Percentiles rank a stretch among this genome's conserved stretches.
phyloP scores from a whole-genome alignment of 2,113 vertebrate species.

The Origma solitaria region DNA sequence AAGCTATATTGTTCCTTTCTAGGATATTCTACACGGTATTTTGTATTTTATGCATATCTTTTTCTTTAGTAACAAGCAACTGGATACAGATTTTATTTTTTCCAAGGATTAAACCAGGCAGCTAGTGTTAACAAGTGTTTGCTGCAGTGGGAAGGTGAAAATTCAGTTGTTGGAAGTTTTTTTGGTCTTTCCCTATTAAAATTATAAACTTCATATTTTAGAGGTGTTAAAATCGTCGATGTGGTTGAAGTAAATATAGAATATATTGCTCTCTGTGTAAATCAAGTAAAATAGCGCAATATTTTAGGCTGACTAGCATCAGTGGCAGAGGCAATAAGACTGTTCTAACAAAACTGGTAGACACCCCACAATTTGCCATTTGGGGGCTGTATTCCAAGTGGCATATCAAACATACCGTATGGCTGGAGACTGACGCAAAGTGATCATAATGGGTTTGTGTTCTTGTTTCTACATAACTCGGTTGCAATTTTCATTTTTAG shows the following conservation, averaged over 20 bases:
- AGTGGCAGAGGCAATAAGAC: background rate
- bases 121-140: background rate
- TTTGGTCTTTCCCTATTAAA: background rate
- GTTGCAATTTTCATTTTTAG: slow-evolving; percentile 12
- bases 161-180: background rate
- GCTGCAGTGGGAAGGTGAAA: background rate
- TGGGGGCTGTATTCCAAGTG: background rate
- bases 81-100: background rate
- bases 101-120: background rate
- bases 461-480: background rate
- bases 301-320: background rate
- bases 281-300: background rate
- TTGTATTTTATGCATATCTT: background rate
- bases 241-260: background rate
- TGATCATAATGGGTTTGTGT: background rate
- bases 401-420: background rate
- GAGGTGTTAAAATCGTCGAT: background rate
- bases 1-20: background rate
- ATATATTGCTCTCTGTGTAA: background rate
- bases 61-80: background rate
- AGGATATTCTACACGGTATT: background rate
- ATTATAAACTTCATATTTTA: background rate
- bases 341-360: background rate
- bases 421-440: background rate
- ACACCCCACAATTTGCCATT: background rate